Evolutionary conservation across 2,113 vertebrate genomes (phyloP).

Genomic region (Bufo bufo): DNA sequence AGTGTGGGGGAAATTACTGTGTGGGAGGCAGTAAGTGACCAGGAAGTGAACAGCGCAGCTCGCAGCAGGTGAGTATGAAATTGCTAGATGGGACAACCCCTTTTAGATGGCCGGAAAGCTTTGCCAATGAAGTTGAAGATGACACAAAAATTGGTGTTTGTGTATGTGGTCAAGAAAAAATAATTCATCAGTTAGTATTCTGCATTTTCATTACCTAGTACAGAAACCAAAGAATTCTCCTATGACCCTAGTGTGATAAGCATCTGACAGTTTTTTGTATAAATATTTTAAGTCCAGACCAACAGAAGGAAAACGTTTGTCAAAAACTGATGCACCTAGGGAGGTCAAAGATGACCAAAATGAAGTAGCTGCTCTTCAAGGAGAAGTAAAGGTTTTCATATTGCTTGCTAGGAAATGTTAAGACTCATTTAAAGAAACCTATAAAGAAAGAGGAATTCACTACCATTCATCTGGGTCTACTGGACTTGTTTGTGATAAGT

Average conservation of each 20-base stretch:
- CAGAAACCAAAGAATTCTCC: not conserved
- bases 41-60: no score
- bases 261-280: not conserved
- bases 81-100: no score
- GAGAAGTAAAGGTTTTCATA: not conserved
- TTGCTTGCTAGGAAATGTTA: not conserved
- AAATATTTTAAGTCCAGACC: not conserved
- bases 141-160: not conserved
- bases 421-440: not conserved
- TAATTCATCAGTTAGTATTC: not conserved
- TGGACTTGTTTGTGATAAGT: not conserved
- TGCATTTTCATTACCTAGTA: not conserved
- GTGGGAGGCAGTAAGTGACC: no score
- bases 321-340: not conserved
- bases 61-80: no score
- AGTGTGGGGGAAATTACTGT: no score
- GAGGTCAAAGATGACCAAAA: not conserved
- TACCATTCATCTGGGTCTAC: not conserved
- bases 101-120: no score
- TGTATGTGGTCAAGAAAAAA: not conserved
- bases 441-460: not conserved
- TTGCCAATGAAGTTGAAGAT: not conserved
- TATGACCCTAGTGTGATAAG: not conserved
- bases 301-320: not conserved
- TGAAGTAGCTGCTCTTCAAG: not conserved